Evolutionary conservation across 53 echinoderm and acorn worm genomes (phyloP), one percentile per base, ranked within the genome.

Genomic region (Astropecten irregularis): DNA sequence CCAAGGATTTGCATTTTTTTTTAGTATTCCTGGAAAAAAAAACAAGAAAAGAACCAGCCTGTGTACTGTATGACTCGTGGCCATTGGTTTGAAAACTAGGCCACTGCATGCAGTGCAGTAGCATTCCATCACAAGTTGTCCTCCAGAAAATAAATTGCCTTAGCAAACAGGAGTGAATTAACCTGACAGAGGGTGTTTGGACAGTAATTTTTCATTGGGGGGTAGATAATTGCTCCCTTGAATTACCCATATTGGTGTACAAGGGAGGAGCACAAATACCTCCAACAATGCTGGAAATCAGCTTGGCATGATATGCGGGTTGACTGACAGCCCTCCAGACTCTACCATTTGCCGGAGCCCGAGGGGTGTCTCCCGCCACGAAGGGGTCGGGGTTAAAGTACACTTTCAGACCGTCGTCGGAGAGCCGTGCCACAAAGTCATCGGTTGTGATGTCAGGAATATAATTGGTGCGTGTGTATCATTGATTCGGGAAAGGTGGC

Each of bases 121-220:
- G 60, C 85, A 85, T 85, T 85, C 85, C 85, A 85, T 27, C 56
- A 46, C 71, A 84, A 32, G 46, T 31, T 32, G 60, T 68, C 62
- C 68, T 70, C 66, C 59, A 49, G 61, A 40, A 88, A 88, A 56
- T 60, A 60, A 88, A 88, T 88, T 81, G 71, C 69, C 79, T 67
- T 77, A 52, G 49, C 71, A 88, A 88, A 88, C 88, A 88, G 47
- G 62, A 84, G 63, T 91, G 87, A 84, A 76, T 86, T 86, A 86
- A 47, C 72, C 64, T 86, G 87, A 83, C 91, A 91, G 68, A 36
- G 73, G 38, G 73, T 87, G 69, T 91, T 91, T 91, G 76, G 87
- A 91, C 68, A 83, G 91, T 82, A 74, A 87, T 91, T 83, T 91
- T 58, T 72, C 83, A 83, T 83, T 73, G 83, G 83, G 66, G 73